Base-by-base conservation (phyloP, 2,113 vertebrate species). In the Proteles cristata region DNA sequence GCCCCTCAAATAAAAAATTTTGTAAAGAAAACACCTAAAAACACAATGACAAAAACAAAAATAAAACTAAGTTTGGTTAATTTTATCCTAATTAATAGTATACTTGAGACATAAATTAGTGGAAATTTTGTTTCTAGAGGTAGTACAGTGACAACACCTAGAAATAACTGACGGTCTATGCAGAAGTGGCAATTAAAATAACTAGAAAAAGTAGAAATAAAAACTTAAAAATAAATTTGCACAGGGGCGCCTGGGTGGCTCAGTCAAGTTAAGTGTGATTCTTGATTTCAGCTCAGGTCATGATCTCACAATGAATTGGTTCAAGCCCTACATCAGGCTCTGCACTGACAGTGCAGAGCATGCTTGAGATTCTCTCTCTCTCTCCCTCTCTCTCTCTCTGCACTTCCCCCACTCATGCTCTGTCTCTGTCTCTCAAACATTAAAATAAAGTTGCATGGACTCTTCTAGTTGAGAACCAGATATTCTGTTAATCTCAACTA, bases 71-170 rank as follows among this genome's bases (percentile, higher is more conserved):
- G 31, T 17, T 39, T 50, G 4, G 65, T n/a, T 95, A 88, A 89
- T 96, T 93, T 93, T 35, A 87, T 76, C 43, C 35, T 31, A 88
- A 63, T 55, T 88, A 19, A 85, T 35, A 93, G 33, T 45, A 66
- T 12, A 58, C 55, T 55, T n/a, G 28, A 94, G 45, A 73, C 25
- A 89, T 48, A 79, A 79, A 61, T 83, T 74, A 63, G 69, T 12
- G 25, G 43, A 16, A 81, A 90, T 82, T 65, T 69, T 73, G 61
- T n/a, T 97, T 92, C 87, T 33, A 76, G 19, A 97, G 93, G n/a
- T 21, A 92, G 53, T 77, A 93, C 25, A 71, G 43, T 71, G 90
- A 95, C 4, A 74, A 50, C 80, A 89, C 79, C 65, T 88, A 88
- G 55, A 95, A 80, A 88, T 82, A 85, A 69, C 25, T 68, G 53